Percentiles rank a stretch among this genome's conserved stretches.
Evolutionary conservation across 2,888 invertebrate genomes (phyloP).

Genomic region (Opisthograptis luteolata): DNA sequence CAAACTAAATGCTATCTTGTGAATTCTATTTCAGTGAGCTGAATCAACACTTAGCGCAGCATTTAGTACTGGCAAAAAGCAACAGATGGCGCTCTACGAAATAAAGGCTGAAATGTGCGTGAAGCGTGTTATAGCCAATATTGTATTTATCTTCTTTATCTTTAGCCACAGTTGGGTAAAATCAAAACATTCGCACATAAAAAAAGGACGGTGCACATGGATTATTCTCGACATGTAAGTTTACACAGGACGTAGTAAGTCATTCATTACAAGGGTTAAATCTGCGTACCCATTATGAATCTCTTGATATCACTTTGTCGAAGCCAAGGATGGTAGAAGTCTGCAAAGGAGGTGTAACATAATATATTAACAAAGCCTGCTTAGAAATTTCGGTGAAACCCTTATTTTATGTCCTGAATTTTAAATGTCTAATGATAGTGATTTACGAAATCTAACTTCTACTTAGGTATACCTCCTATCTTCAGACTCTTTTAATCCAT

Average conservation of each 20-base stretch:
- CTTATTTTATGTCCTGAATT: too few relatives aligned
- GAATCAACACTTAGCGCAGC: background rate
- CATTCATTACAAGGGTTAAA: constrained; percentile 33
- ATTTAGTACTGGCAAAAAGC: constrained; percentile 17
- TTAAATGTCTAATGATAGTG: too few relatives aligned
- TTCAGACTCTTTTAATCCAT: too few relatives aligned
- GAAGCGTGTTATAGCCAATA: background rate
- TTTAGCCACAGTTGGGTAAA: constrained; percentile 8
- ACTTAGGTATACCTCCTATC: too few relatives aligned
- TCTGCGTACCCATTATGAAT: constrained; percentile 70
- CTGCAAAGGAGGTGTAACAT: constrained; percentile 52
- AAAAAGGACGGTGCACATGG: constrained; percentile 18
- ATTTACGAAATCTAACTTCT: too few relatives aligned
- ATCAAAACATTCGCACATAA: constrained; percentile 14
- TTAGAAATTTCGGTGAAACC: too few relatives aligned
- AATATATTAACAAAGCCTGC: background rate
- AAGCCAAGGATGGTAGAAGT: constrained; percentile 63
- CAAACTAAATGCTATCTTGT: constrained; percentile 41
- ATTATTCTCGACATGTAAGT: constrained; percentile 20
- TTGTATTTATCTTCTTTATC: constrained; percentile 1
- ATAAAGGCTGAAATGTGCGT: constrained; percentile 3
- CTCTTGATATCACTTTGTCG: constrained; percentile 63
- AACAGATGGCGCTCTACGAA: constrained; percentile 43
- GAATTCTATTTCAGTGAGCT: background rate
- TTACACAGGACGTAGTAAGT: constrained; percentile 26